Evolutionary conservation across 2,113 vertebrate genomes (phyloP).

Genomic region (Eira barbara): DNA sequence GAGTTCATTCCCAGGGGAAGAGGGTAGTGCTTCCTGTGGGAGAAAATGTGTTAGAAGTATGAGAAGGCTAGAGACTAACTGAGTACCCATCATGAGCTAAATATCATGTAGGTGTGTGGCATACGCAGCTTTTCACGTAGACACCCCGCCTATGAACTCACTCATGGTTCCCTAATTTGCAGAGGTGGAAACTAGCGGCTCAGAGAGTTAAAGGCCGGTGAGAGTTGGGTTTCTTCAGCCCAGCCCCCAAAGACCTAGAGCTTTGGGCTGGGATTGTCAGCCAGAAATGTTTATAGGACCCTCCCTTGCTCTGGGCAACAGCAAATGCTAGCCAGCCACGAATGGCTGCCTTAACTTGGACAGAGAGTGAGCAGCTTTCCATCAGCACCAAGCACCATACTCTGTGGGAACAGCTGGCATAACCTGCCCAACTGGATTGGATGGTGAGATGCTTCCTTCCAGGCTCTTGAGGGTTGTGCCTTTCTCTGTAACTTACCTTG

Average conservation of each 20-base stretch:
- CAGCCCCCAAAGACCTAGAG: neutral
- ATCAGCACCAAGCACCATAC: too few relatives aligned
- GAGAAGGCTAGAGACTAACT: neutral
- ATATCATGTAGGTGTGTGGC: neutral
- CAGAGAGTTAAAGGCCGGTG: neutral
- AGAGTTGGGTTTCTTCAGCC: neutral
- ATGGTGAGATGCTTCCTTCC: neutral
- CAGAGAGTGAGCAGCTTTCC: neutral
- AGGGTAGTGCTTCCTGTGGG: neutral
- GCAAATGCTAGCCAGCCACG: neutral
- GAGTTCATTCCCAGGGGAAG: neutral
- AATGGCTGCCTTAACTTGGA: neutral
- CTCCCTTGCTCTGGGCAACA: neutral
- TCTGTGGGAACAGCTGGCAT: neutral
- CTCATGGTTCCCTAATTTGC: neutral
- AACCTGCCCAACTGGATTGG: neutral
- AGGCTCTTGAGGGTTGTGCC: neutral
- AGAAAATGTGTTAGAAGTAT: neutral
- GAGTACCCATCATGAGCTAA: too few relatives aligned
- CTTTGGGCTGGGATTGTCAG: neutral
- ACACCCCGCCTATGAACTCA: neutral
- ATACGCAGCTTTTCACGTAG: neutral
- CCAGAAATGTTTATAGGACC: neutral
- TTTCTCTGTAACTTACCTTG: neutral
- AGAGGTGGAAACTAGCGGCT: neutral